Percentiles rank a stretch among this genome's conserved stretches.
phyloP scores from a whole-genome alignment of 2,797 vertebrate species.

The Lophius americanus region DNA sequence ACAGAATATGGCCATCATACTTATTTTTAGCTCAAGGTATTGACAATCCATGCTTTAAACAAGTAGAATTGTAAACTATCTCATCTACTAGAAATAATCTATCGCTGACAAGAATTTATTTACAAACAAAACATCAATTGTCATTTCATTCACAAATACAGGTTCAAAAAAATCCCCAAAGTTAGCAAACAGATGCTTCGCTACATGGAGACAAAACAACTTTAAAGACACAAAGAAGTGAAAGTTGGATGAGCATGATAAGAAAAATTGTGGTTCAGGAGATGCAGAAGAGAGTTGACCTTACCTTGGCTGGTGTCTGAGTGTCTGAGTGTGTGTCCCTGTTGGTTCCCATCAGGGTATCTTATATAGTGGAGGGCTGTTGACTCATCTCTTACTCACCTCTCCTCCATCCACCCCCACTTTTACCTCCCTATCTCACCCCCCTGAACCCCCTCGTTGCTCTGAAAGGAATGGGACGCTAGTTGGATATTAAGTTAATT shows the following conservation, averaged over 20 bases:
- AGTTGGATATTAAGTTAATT: slow-evolving; percentile 21
- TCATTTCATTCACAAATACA: neutral
- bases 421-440: slow-evolving; percentile 36
- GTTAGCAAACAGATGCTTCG: neutral
- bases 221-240: neutral
- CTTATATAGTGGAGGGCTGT: slow-evolving; percentile 83
- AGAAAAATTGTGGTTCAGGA: neutral
- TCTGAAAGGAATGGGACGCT: slow-evolving; percentile 11
- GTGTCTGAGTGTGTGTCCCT: slow-evolving; percentile 64
- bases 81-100: no score
- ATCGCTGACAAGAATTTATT: no score
- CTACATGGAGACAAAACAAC: neutral
- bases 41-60: neutral
- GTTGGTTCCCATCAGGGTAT: slow-evolving; percentile 73
- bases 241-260: neutral
- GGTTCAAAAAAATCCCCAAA: neutral
- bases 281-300: slow-evolving; percentile 50
- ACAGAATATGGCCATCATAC: neutral
- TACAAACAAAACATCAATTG: neutral
- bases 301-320: slow-evolving; percentile 76
- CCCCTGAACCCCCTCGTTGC: slow-evolving; percentile 32
- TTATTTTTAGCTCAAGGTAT: neutral
- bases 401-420: slow-evolving; percentile 49
- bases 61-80: no score
- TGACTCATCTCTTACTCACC: slow-evolving; percentile 87